Percentiles rank a stretch among this genome's conserved stretches.
Evolutionary conservation across 2,888 invertebrate species (phyloP).

Genomic region (Drosophila mimetica): DNA sequence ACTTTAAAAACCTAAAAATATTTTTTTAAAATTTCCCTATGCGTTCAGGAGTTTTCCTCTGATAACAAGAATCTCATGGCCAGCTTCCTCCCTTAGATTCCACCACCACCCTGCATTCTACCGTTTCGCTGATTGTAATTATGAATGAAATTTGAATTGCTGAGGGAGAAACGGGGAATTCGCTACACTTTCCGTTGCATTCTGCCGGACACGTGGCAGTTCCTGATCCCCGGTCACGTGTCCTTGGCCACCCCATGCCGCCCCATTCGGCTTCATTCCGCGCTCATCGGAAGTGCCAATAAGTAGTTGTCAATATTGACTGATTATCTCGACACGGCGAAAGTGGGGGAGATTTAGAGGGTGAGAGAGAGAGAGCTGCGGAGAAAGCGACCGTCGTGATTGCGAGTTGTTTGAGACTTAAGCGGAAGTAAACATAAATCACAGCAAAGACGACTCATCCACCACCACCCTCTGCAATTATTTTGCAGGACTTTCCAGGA

Average conservation of each 20-base stretch:
- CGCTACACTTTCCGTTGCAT: slow-evolving; percentile 43
- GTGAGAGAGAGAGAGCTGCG: slow-evolving; percentile 3
- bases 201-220: slow-evolving; percentile 46
- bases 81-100: slow-evolving; percentile 7
- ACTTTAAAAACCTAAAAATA: too few species aligned
- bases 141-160: slow-evolving; percentile 78
- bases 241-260: slow-evolving; percentile 5
- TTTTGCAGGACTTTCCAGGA: slow-evolving; percentile 64
- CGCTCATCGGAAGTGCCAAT: slow-evolving; percentile 81
- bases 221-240: slow-evolving; percentile 51
- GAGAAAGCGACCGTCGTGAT: slow-evolving; percentile 54
- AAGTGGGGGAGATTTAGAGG: slow-evolving; percentile 20
- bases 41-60: neutral
- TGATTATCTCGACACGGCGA: slow-evolving; percentile 78
- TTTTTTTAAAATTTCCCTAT: neutral
- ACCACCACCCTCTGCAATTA: slow-evolving; percentile 59
- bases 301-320: slow-evolving; percentile 84
- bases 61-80: neutral
- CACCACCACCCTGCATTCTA: neutral
- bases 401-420: slow-evolving; percentile 66
- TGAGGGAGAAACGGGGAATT: slow-evolving; percentile 38
- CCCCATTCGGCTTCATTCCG: slow-evolving; percentile 36
- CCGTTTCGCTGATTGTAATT: slow-evolving; percentile 62
- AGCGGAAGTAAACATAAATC: slow-evolving; percentile 78
- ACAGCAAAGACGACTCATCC: slow-evolving; percentile 36